A percentile compares a stretch with the other conserved stretches of the same genome.
phyloP scores from a whole-genome alignment of 2,888 invertebrate species.

The Alcis repandata region DNA sequence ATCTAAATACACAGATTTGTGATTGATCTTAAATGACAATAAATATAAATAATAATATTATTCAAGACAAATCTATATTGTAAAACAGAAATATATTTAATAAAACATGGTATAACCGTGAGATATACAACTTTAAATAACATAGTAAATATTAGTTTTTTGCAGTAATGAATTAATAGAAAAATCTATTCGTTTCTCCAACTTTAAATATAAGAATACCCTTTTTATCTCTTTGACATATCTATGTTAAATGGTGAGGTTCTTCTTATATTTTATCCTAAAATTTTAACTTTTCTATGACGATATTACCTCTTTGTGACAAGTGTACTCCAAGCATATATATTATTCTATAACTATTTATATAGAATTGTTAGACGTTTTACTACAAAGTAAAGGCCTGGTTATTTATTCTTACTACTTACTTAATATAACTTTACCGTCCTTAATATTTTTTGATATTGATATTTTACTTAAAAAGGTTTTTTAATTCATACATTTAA shows the following conservation, averaged over 20 bases:
- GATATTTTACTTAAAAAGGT: too few relatives aligned
- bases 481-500: too few relatives aligned
- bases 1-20: background rate
- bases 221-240: slow-evolving; percentile 44
- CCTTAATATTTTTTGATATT: too few relatives aligned
- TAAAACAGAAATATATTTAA: background rate
- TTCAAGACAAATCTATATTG: background rate
- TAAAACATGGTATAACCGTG: background rate
- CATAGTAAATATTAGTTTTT: background rate
- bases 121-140: background rate
- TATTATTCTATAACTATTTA: slow-evolving; percentile 46
- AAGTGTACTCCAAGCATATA: slow-evolving; percentile 56
- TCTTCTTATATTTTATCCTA: slow-evolving; percentile 65
- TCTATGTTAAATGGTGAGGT: slow-evolving; percentile 44
- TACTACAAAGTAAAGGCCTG: slow-evolving; percentile 60
- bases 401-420: slow-evolving; percentile 36
- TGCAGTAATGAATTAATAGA: too few relatives aligned
- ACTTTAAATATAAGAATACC: slow-evolving; percentile 61
- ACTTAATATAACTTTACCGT: too few relatives aligned
- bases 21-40: background rate
- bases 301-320: slow-evolving; percentile 64
- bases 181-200: slow-evolving; percentile 33
- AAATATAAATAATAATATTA: background rate
- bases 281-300: slow-evolving; percentile 63
- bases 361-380: slow-evolving; percentile 64